phyloP scores from a whole-genome alignment of 2,113 vertebrate species.

The Okapia johnstoni region DNA sequence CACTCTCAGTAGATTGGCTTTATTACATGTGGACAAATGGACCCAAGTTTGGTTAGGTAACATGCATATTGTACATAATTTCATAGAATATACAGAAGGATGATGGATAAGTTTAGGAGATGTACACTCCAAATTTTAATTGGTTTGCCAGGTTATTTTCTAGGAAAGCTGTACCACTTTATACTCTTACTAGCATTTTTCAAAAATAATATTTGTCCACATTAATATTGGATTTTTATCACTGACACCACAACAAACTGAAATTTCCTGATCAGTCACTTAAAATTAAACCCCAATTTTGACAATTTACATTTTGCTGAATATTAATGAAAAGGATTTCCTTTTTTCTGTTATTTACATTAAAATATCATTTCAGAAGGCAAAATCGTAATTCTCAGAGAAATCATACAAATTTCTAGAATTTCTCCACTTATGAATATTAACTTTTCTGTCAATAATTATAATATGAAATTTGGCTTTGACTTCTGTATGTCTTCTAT shows the following conservation, averaged over 20 bases:
- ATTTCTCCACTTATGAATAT: background rate
- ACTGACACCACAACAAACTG: background rate
- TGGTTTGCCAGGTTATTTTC: background rate
- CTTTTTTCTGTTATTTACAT: background rate
- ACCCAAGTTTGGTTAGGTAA: background rate
- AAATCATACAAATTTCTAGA: background rate
- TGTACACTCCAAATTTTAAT: background rate
- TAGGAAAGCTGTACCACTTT: background rate
- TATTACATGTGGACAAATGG: background rate
- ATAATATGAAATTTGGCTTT: background rate
- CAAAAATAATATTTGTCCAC: background rate
- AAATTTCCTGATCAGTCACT: background rate
- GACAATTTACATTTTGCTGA: background rate
- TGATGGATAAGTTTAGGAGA: background rate
- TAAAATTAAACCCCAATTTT: background rate
- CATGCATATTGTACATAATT: background rate
- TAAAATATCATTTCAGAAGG: background rate
- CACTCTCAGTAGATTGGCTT: background rate
- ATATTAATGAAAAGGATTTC: background rate
- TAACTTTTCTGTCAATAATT: background rate
- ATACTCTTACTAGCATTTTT: background rate
- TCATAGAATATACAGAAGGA: background rate
- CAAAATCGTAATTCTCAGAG: background rate
- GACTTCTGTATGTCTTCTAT: background rate
- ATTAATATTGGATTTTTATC: background rate